Evolutionary conservation across 2,888 invertebrate genomes (phyloP), one percentile per base, ranked within the genome.

Genomic region (Drosophila mettleri): DNA sequence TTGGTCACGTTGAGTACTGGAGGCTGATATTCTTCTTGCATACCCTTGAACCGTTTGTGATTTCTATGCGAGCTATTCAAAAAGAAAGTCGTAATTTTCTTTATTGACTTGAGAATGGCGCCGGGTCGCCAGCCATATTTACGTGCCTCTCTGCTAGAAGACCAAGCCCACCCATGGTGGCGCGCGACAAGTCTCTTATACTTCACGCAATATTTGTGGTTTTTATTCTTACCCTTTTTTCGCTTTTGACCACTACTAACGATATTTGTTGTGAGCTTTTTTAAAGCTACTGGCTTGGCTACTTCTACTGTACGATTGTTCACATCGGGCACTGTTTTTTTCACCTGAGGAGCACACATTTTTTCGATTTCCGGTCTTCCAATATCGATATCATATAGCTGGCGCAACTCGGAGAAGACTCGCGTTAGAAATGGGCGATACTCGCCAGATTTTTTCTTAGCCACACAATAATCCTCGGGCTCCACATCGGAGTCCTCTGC

Each of bases 151-250:
- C 66, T 63, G 31, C 87, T 78, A 0, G 74, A 48, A 5, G 78
- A 94, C 95, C 95, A 95, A 29, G 94, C 87, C 95, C 95, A 95
- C 0, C 95, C 95, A 94, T 95, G 95, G 20, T 93, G 90, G 0
- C 93, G 91, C 0, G 95, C 95, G 0, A 95, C 95, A 0, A 93
- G 91, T 31, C 91, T 84, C 1, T 29, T 5, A 2, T 92, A 84
- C 55, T 93, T 93, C 2, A 93, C 87, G 79, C 95, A 95, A 59
- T 92, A 86, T 65, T 93, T 94, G 78, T 95, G 95, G 0, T 94
- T 0, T 94, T 31, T 31, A 8, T 14, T 48, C 20, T 31, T 48
- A 14, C 14, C 20, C 7, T 3, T 31, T 20, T 20, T 46, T 31
- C 46, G 46, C 46, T 31, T 29, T 18, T 10, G 45, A 18, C 24